A percentile compares a stretch with the other conserved stretches of the same genome.
These are phyloP conservation scores for Delichon dasypus DNA, from an alignment of 2,797 vertebrate genomes.

Conservation along the genomic window DNA sequence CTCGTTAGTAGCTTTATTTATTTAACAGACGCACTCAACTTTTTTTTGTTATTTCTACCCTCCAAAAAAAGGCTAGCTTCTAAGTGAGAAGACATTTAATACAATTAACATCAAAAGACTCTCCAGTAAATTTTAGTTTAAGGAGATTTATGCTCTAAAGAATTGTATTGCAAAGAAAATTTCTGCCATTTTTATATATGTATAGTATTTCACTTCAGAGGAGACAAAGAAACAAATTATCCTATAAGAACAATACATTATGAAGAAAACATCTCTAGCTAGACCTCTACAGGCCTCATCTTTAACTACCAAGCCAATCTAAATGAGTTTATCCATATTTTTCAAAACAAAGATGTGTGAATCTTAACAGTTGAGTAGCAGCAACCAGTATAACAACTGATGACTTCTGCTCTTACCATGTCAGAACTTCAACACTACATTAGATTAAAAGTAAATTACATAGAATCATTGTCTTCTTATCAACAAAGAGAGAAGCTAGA, in stretches of 20 bases:
- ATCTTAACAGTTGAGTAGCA: background rate
- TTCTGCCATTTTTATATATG: background rate
- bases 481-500: background rate
- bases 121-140: background rate
- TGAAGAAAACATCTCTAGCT: background rate
- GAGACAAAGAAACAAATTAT: background rate
- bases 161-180: background rate
- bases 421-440: background rate
- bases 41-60: background rate
- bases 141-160: background rate
- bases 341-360: background rate
- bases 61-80: background rate
- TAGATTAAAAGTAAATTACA: background rate
- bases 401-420: background rate
- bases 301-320: background rate
- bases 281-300: background rate
- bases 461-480: background rate
- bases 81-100: background rate
- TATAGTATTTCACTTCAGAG: background rate
- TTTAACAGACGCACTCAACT: background rate
- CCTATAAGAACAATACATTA: background rate
- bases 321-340: background rate
- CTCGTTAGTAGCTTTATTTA: background rate
- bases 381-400: background rate
- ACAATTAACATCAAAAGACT: background rate